A percentile compares a stretch with the other conserved stretches of the same genome.
phyloP scores from a whole-genome alignment of 2,113 vertebrate species.

The Himantopus leucocephalus region DNA sequence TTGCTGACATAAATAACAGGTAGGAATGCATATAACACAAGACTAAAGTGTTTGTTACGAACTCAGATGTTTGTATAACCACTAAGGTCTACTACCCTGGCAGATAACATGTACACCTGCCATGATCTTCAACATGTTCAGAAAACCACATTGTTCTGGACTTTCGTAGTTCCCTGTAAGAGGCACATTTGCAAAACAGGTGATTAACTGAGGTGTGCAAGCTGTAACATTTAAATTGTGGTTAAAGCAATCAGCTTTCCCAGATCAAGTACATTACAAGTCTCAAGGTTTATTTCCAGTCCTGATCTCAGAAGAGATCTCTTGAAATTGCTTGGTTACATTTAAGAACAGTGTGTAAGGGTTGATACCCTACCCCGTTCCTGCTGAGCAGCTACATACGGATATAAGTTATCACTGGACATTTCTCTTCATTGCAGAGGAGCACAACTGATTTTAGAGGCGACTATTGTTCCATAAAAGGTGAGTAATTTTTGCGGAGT shows the following conservation, averaged over 20 bases:
- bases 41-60: not conserved
- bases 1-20: not conserved
- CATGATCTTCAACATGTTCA: not conserved
- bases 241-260: not conserved
- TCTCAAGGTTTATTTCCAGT: not conserved
- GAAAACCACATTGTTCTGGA: not conserved
- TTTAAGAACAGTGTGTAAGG: not conserved
- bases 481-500: not conserved
- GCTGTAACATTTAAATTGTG: not conserved
- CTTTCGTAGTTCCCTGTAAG: not conserved
- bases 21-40: not conserved
- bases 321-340: not conserved
- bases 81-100: not conserved
- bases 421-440: not conserved
- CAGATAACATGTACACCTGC: not conserved
- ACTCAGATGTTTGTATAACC: not conserved
- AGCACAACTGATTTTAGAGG: not conserved
- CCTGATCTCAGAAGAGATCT: not conserved
- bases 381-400: not conserved
- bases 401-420: not conserved
- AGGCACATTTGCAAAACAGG: not conserved
- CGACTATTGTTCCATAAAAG: not conserved
- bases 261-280: not conserved
- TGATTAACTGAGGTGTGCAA: not conserved
- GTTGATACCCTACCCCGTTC: not conserved